Evolutionary conservation across 2,797 vertebrate species (phyloP), one percentile per base, ranked within the genome.

Genomic region (Clarias fuscus): DNA sequence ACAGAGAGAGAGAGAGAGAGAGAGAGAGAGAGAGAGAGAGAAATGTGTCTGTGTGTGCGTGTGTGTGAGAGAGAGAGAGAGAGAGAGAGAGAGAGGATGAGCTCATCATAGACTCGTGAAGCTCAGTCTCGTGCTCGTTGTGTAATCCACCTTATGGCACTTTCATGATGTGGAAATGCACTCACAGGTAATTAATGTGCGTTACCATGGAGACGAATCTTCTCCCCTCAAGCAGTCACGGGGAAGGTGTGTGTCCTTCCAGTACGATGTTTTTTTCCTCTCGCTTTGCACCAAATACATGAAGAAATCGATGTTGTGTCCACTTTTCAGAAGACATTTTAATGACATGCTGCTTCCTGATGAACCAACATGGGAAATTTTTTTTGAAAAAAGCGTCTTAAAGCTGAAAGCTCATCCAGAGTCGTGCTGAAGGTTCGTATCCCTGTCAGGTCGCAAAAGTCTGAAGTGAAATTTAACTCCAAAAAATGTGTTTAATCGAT

Each of bases 131-230:
- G 81, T 68, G 58, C 84, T 86, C 79, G 37, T 90, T 90, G 73
- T 88, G 37, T 89, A 90, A 90, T 84, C 86, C 77, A 84, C 88
- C 86, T 83, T 89, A 86, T 88, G 88, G 78, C 61, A 75, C 67
- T 83, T 67, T 76, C 88, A 85, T 84, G 79, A 88, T 86, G 87
- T 79, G 87, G 79, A 83, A 65, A 77, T 84, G 86, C 84, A 85
- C 86, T 87, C 85, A 82, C 88, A 89, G 88, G 87, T 90, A 89
- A 88, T 90, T 90, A 89, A 89, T 86, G 73, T 73, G 48, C 82
- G 77, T 88, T 85, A 84, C 87, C 88, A 90, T 86, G 86, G 89
- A 89, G 86, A 89, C 73, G 3, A 58, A 82, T 65, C 4, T 81
- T 61, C 86, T 84, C 85, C 72, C 73, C 85, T 27, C 22, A 2